Base-by-base conservation (phyloP, 2,113 vertebrate species). In the Rhinichthys klamathensis region DNA sequence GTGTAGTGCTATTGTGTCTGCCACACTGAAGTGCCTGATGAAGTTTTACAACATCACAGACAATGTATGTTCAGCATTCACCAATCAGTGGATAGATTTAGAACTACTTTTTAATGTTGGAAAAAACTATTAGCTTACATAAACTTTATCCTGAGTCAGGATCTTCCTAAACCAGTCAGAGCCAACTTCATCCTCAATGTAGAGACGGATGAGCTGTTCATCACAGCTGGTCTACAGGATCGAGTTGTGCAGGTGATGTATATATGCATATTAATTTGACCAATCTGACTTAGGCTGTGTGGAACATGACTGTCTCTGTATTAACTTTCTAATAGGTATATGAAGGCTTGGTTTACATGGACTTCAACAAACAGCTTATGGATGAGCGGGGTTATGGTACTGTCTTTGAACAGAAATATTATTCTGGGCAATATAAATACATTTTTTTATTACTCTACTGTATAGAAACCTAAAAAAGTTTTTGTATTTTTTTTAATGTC, bases 111-210 rank as follows among this genome's bases (percentile, higher is more conserved):
- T 1, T 83, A 3, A 12, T 41, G 13, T 51, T 67, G 1, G 67
- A 35, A 65, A 30, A 18, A 58, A 56, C 23, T 23, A 25, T 30
- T 88, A 70, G 46, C 49, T 49, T 30, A 44, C 30, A 79, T 56
- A 3, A 4, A 27, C 32, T 18, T 82, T 15, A n/a, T 84, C 8
- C 61, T 18, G 84, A 67, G 72, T 25, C 89, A 96, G 95, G 96
- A 96, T 90, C 93, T 96, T 11, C 95, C 95, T 0, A 95, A 93
- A 87, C 92, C 95, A 10, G 41, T 94, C 32, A 88, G 92, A 86
- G 95, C 96, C 75, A 96, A 94, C 91, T 96, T 96, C 87, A 95
- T 96, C 80, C 93, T 96, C 38, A 95, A 93, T 0, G 95, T 96
- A 77, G 96, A 96, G 91, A 95, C 92, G 0, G 96, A 96, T 11